Percentiles rank a stretch among this genome's conserved stretches.
Conservation (phyloP, 2,888 invertebrate genomes). For the Drosophila subsilvestris region DNA sequence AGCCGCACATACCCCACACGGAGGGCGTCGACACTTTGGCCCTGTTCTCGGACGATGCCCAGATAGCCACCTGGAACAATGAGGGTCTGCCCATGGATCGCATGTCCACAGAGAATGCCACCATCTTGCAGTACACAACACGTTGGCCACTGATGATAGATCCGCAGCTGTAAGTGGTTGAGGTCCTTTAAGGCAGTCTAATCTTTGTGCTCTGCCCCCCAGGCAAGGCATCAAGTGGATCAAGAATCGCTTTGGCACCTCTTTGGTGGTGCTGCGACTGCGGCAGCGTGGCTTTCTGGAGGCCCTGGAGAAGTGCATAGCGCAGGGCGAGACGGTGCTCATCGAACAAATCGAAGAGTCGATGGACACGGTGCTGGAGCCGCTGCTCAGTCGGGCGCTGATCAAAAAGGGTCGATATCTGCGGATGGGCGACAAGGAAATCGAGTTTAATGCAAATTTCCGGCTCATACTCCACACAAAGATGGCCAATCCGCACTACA, state of each 20-base stretch:
- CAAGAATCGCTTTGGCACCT: constrained; percentile 91
- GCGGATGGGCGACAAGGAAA: constrained; percentile 95
- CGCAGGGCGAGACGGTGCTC: constrained; percentile 90
- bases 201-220: not conserved
- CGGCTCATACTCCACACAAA: constrained; percentile 96
- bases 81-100: constrained; percentile 96
- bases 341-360: constrained; percentile 96
- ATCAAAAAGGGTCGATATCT: constrained; percentile 93
- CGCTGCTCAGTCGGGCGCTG: constrained; percentile 93
- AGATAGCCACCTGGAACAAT: constrained; percentile 97
- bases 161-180: constrained; percentile 89
- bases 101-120: constrained; percentile 98
- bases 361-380: constrained; percentile 96
- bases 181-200: too few species aligned
- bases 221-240: constrained; percentile 98
- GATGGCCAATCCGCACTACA: constrained; percentile 97
- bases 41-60: constrained; percentile 95
- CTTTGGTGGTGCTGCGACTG: constrained; percentile 90
- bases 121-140: constrained; percentile 94
- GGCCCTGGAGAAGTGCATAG: constrained; percentile 90
- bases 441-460: constrained; percentile 93
- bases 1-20: constrained; percentile 92
- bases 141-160: constrained; percentile 98
- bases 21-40: constrained; percentile 91
- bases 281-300: constrained; percentile 94